Evolutionary conservation across 30 jellyfish, hydroid and myxozoan species (phyloP), one percentile per base, ranked within the genome.

Genomic region (Clytia hemisphaerica): DNA sequence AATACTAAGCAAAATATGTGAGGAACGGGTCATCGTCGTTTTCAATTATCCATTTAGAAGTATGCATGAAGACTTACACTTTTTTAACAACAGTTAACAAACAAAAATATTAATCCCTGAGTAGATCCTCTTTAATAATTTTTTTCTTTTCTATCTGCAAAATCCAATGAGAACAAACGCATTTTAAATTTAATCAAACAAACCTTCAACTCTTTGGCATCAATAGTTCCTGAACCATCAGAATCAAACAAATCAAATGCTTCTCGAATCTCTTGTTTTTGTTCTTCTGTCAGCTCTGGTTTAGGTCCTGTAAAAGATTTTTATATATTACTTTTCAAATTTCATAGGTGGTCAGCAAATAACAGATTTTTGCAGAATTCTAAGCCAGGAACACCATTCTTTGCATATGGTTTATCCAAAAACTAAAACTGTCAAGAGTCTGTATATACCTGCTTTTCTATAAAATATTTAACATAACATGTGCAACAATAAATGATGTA

Each of bases 161-260:
- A n/a, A n/a, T n/a, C n/a, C n/a, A n/a, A n/a, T n/a, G n/a, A n/a
- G n/a, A n/a, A n/a, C n/a, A n/a, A n/a, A n/a, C n/a, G n/a, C n/a
- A n/a, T n/a, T n/a, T n/a, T 10, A 24, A 59, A 59, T 14, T 0
- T 32, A 1, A 59, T 9, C 7, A 57, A 57, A 44, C 74, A 61
- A 45, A 88, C 97, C 92, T 88, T 88, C 38, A 88, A 84, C 60
- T 88, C 97, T 33, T 88, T 88, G 7, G 97, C 97, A 73, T 88
- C 97, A 35, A 88, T 88, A 33, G 94, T 88, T 25, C 97, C 97
- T 1, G 94, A 88, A 6, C 97, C 97, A 79, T 88, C 97, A 9
- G 97, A 71, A 74, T 88, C 97, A 60, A 88, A 88, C 24, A 88
- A 76, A 68, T 88, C 97, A 75, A 88, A 88, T 16, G 97, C 97